Conservation (phyloP, 2,113 vertebrate genomes). For the Camarhynchus parvulus region DNA sequence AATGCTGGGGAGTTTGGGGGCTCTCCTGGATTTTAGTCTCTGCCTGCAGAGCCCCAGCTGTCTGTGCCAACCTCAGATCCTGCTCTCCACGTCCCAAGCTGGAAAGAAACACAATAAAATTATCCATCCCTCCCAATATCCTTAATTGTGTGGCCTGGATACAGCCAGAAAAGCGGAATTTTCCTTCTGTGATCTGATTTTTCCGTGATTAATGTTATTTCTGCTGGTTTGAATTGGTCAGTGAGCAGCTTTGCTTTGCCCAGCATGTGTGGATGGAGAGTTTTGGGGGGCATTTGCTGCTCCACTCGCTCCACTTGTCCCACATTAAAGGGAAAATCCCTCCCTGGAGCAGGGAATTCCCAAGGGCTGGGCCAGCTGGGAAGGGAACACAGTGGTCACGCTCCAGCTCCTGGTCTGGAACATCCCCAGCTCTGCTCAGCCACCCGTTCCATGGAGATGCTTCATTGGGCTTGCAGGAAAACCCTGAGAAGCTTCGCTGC, state of each 20-base stretch:
- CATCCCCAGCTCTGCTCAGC: not conserved
- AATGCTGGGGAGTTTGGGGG: not conserved
- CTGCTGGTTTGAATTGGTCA: not conserved
- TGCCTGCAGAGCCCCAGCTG: not conserved
- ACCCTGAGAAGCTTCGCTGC: not conserved
- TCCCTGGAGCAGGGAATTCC: not conserved
- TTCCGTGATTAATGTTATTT: not conserved
- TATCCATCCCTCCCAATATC: not conserved
- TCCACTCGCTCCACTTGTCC: not conserved
- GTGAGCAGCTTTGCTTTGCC: not conserved
- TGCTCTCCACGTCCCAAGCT: not conserved
- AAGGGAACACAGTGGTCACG: rapidly evolving
- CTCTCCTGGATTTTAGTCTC: not conserved
- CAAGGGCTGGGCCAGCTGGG: not conserved
- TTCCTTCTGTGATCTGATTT: not conserved
- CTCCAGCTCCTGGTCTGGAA: not conserved
- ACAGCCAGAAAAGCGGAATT: not conserved
- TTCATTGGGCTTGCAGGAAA: not conserved
- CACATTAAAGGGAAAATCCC: not conserved
- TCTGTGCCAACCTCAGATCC: not conserved
- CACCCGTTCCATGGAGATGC: rapidly evolving
- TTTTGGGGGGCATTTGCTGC: rapidly evolving
- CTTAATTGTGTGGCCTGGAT: not conserved
- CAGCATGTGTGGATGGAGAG: not conserved
- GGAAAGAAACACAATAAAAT: not conserved